A percentile compares a stretch with the other conserved stretches of the same genome.
Evolutionary conservation across 2,888 invertebrate genomes (phyloP).

Genomic region (Catocala nupta): DNA sequence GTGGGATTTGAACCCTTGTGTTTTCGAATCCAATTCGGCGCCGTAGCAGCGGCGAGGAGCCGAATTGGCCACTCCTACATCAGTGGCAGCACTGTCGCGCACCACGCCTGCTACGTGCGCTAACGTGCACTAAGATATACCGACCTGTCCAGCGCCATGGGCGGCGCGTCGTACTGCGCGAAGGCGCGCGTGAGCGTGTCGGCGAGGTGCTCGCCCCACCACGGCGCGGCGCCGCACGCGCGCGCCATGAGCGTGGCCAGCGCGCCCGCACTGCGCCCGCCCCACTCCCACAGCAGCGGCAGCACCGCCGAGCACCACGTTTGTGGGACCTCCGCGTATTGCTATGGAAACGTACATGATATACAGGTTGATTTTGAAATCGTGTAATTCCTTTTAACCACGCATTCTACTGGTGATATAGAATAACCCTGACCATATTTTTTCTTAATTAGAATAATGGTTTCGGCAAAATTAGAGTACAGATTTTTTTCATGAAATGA

Average conservation of each 20-base stretch:
- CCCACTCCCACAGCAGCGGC: constrained; percentile 91
- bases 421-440: no score
- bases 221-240: constrained; percentile 91
- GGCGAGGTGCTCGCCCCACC: constrained; percentile 97
- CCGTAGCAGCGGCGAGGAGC: no score
- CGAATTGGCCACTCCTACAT: constrained; percentile 93
- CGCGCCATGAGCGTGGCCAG: constrained; percentile 93
- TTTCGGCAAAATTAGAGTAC: no score
- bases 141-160: constrained; percentile 95
- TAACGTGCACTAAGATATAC: constrained; percentile 55
- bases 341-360: constrained; percentile 46
- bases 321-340: constrained; percentile 62
- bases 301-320: constrained; percentile 72
- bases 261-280: constrained; percentile 92
- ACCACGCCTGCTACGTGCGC: no score
- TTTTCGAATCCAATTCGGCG: constrained; percentile 62
- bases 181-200: constrained; percentile 93
- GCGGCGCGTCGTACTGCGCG: constrained; percentile 91
- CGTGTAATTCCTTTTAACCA: no score
- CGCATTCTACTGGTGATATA: no score
- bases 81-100: constrained; percentile 72
- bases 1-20: no score
- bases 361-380: no score
- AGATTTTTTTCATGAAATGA: no score
- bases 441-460: no score